Base-by-base conservation (phyloP, 1,140 invertebrate genomes). In the Dinothrombium tinctorium region DNA sequence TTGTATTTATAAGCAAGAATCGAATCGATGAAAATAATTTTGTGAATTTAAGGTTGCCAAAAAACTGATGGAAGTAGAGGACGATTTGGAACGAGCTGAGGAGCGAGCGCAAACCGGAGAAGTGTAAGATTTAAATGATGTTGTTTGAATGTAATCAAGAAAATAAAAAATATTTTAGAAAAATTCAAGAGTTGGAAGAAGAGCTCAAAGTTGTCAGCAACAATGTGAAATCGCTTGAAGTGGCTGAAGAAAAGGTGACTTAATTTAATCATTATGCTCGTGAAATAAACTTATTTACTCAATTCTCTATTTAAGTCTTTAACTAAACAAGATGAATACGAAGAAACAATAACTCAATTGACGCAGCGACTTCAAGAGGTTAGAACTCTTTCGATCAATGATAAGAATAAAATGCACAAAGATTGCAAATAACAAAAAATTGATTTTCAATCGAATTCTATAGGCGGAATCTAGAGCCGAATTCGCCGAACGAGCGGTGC, bases 41-140 rank as follows among this genome's bases (percentile, higher is more conserved):
- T 19, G 4, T 35, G 8, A 21, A 7, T 2, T 15, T 11, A 57
- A 98, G 92, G 90, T 98, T 63, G 90, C 94, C 71, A 89, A 92
- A 83, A 96, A 98, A 73, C 79, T 99, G 73, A 92, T 92, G 65
- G 96, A 98, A 83, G 87, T 98, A 73, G 94, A 99, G 71, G 90
- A 92, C 62, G 94, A 99, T 70, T 73, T 99, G 65, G 94, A 99
- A 68, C 78, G 92, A 69, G 89, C 94, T 51, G 94, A 99, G 72
- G 89, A 98, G 67, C 80, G 94, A 65, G 86, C 94, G 56, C 89
- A 96, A 65, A 70, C 87, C 59, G 90, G 92, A 67, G 94, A 99
- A 79, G 82, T 84, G 90, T 96, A 82, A 73, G 79, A 71, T 21
- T 1, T 8, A 15, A 5, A 12, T 29, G 8, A 11, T 12, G 20